Evolutionary conservation across 2,888 invertebrate species (phyloP).

Genomic region (Xylophagus ater): DNA sequence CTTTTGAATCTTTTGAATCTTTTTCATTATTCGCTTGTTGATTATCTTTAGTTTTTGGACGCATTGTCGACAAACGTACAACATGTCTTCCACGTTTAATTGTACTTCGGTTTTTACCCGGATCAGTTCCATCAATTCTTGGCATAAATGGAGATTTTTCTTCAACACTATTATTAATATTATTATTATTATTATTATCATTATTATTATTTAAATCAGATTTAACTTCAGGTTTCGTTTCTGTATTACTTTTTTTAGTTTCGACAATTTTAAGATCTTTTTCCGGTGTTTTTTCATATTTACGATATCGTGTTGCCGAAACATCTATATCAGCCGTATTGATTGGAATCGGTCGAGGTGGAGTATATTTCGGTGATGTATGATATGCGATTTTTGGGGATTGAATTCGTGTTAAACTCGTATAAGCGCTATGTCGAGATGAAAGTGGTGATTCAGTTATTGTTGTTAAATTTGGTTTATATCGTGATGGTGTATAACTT

Average conservation of each 20-base stretch:
- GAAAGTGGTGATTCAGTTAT: constrained; percentile 49
- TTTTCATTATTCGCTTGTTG: constrained; percentile 6
- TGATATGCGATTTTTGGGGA: constrained; percentile 44
- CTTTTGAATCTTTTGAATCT: constrained; percentile 21
- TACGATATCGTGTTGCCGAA: constrained; percentile 50
- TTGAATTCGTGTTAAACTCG: constrained; percentile 41
- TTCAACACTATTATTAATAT: neutral
- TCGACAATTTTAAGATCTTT: neutral
- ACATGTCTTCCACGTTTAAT: constrained; percentile 64
- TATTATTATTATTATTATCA: constrained; percentile 9
- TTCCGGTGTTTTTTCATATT: constrained; percentile 16
- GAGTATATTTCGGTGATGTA: constrained; percentile 38
- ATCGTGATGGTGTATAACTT: constrained; percentile 40
- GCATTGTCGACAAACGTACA: constrained; percentile 59
- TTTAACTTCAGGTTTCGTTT: constrained; percentile 10
- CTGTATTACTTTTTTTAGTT: neutral
- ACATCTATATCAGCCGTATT: constrained; percentile 82
- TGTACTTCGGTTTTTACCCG: constrained; percentile 42
- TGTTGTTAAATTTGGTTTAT: constrained; percentile 62
- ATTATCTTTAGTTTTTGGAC: constrained; percentile 14
- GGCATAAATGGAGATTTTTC: constrained; percentile 38
- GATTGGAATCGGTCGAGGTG: constrained; percentile 58
- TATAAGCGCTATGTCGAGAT: constrained; percentile 25
- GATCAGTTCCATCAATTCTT: constrained; percentile 41
- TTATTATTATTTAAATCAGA: constrained; percentile 1